phyloP scores from a whole-genome alignment of 2,797 vertebrate genomes.

The Sebastes itinus region DNA sequence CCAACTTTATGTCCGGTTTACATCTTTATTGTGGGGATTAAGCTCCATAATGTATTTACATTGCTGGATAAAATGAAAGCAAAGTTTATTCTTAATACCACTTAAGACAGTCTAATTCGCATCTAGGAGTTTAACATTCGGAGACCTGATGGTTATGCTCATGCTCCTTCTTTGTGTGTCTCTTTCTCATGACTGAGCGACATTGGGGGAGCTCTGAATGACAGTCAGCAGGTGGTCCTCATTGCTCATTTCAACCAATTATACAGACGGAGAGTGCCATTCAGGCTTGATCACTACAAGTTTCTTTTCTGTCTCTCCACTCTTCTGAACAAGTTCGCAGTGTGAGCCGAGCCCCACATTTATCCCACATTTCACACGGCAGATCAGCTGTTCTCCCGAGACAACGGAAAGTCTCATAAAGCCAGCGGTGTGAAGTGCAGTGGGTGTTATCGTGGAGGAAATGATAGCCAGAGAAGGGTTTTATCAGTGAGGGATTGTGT shows the following conservation, averaged over 20 bases:
- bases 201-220: slow-evolving; percentile 49
- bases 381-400: slow-evolving; percentile 32
- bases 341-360: slow-evolving; percentile 28
- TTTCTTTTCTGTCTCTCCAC: slow-evolving; percentile 41
- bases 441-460: slow-evolving; percentile 31
- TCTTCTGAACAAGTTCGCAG: slow-evolving; percentile 42
- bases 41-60: neutral
- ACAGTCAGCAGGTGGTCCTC: slow-evolving; percentile 66
- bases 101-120: neutral
- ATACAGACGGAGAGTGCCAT: slow-evolving; percentile 51
- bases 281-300: slow-evolving; percentile 56
- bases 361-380: slow-evolving; percentile 49
- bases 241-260: slow-evolving; percentile 75
- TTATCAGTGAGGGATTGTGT: slow-evolving; percentile 41
- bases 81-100: neutral
- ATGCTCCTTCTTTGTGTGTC: neutral
- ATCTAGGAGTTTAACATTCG: neutral
- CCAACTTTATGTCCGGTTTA: neutral
- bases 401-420: slow-evolving; percentile 39
- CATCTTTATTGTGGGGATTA: neutral
- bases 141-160: slow-evolving; percentile 2
- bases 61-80: neutral
- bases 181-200: slow-evolving; percentile 24
- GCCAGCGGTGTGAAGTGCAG: slow-evolving; percentile 5
- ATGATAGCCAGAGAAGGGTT: slow-evolving; percentile 19